A percentile compares a stretch with the other conserved stretches of the same genome.
phyloP scores from a whole-genome alignment of 2,888 invertebrate species.

The Acleris literana region DNA sequence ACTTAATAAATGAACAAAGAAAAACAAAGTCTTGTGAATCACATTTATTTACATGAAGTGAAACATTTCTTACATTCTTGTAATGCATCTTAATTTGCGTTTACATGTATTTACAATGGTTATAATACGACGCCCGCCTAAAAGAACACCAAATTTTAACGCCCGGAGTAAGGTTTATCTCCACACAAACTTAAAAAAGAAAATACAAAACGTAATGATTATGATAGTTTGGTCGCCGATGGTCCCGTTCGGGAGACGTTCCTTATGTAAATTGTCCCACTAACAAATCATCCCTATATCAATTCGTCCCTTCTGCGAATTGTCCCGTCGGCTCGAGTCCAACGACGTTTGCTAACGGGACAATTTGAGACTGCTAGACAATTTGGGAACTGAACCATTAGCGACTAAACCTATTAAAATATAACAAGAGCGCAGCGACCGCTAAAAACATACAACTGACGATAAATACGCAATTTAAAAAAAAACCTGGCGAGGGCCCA shows the following conservation, averaged over 20 bases:
- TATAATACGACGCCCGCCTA: conserved; percentile 1
- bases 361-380: no score
- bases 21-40: conserved; percentile 21
- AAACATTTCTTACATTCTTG: conserved; percentile 29
- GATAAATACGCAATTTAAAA: neutral
- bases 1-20: neutral
- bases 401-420: neutral
- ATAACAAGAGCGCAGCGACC: conserved; percentile 8
- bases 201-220: no score
- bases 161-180: no score
- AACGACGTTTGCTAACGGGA: no score
- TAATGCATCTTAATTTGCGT: conserved; percentile 21
- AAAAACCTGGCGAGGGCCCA: conserved; percentile 1
- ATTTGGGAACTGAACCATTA: neutral
- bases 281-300: no score
- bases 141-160: neutral
- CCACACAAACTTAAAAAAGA: no score
- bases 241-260: no score
- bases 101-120: conserved; percentile 27
- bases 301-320: no score
- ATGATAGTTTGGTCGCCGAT: no score
- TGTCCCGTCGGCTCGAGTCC: no score
- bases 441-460: conserved; percentile 5
- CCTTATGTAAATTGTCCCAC: no score
- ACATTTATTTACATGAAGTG: conserved; percentile 37